A percentile compares a stretch with the other conserved stretches of the same genome.
phyloP scores from a whole-genome alignment of 2,888 invertebrate genomes.

The Trissolcus japonicus region DNA sequence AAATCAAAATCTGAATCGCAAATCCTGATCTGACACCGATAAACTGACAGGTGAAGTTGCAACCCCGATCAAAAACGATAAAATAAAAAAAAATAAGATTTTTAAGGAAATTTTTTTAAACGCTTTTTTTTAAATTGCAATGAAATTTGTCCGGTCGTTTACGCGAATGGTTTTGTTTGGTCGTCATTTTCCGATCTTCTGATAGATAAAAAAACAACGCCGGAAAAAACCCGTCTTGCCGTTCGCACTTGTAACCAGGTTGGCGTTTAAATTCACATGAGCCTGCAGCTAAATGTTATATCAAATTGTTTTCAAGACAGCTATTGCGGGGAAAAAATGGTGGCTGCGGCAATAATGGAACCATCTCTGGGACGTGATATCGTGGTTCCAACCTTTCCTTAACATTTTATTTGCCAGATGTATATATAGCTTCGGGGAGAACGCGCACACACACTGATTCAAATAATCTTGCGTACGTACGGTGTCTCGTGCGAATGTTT shows the following conservation, averaged over 20 bases:
- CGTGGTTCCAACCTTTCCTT: slow-evolving; percentile 24
- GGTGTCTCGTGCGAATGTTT: slow-evolving; percentile 23
- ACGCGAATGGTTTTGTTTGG: too few species aligned
- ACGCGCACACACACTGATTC: slow-evolving; percentile 20
- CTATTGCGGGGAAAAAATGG: slow-evolving; percentile 32
- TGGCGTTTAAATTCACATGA: slow-evolving; percentile 26
- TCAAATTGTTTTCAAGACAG: slow-evolving; percentile 39
- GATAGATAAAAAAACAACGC: slow-evolving; percentile 3
- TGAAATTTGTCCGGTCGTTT: too few species aligned
- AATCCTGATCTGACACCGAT: background rate
- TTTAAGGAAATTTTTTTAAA: too few species aligned
- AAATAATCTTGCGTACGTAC: background rate
- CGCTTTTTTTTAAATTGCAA: too few species aligned
- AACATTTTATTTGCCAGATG: slow-evolving; percentile 36
- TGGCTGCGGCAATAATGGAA: slow-evolving; percentile 37
- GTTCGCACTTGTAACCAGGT: slow-evolving; percentile 16
- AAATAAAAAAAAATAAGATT: background rate
- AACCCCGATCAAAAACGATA: background rate
- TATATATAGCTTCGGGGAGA: slow-evolving; percentile 33
- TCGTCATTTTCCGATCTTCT: too few species aligned
- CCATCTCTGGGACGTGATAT: slow-evolving; percentile 35
- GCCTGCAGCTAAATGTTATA: slow-evolving; percentile 33
- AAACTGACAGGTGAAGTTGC: background rate
- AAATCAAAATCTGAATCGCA: background rate
- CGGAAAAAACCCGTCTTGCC: slow-evolving; percentile 22